These are phyloP conservation scores for Psococerastis gibbosa DNA, from an alignment of 2,888 invertebrate genomes.

Conservation along the genomic window DNA sequence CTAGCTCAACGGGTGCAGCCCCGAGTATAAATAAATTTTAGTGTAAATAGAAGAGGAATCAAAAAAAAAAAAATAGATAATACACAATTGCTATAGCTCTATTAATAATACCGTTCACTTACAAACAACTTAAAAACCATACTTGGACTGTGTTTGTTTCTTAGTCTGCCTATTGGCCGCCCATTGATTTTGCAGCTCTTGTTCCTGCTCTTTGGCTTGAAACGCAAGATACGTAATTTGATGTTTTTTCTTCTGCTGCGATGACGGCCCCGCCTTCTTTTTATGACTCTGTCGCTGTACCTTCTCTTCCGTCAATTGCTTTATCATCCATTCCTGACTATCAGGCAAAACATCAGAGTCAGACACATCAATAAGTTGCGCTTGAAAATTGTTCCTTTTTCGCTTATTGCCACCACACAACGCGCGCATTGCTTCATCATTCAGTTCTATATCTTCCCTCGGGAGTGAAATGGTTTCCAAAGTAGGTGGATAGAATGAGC, in stretches of 20 bases:
- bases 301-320: slow-evolving; percentile 54
- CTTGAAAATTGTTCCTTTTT: slow-evolving; percentile 35
- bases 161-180: slow-evolving; percentile 67
- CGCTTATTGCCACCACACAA: slow-evolving; percentile 47
- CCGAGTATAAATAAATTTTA: no score
- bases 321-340: slow-evolving; percentile 62
- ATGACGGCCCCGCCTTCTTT: slow-evolving; percentile 38
- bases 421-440: slow-evolving; percentile 35
- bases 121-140: slow-evolving; percentile 57
- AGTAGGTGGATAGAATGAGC: slow-evolving; percentile 24
- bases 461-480: slow-evolving; percentile 23
- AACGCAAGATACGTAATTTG: slow-evolving; percentile 89
- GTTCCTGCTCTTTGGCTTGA: slow-evolving; percentile 86
- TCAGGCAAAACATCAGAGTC: slow-evolving; percentile 63
- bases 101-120: no score
- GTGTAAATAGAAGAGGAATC: no score
- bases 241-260: slow-evolving; percentile 65
- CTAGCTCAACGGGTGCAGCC: no score
- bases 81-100: no score
- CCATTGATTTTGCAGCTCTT: slow-evolving; percentile 88
- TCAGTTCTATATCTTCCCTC: slow-evolving; percentile 29
- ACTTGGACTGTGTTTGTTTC: slow-evolving; percentile 84
- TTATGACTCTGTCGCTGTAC: slow-evolving; percentile 23
- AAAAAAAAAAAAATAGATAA: no score
- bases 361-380: slow-evolving; percentile 62